Conservation (phyloP, 2,113 vertebrate species). For the Canis aureus region DNA sequence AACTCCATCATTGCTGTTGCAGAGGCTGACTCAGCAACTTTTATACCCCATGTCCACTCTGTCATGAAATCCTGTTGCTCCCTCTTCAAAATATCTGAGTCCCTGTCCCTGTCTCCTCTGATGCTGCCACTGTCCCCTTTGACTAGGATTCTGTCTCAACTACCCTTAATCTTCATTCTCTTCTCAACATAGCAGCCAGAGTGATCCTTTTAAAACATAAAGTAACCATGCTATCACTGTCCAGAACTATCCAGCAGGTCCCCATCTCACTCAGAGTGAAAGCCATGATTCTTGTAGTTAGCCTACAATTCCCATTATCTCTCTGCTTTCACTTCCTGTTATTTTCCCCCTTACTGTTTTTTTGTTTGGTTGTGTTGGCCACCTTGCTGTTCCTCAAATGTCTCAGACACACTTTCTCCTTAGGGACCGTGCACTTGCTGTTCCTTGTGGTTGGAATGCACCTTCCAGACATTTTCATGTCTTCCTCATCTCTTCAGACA, state of each 20-base stretch:
- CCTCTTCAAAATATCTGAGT: neutral
- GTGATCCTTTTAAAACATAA: neutral
- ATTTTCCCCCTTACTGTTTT: neutral
- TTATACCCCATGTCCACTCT: neutral
- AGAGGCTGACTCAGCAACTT: neutral
- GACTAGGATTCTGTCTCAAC: neutral
- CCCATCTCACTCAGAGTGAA: neutral
- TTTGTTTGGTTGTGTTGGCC: neutral
- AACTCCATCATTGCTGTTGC: neutral
- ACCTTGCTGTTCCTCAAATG: neutral
- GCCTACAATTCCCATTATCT: neutral
- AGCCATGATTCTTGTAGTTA: neutral
- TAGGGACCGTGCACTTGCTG: neutral
- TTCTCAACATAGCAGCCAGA: neutral
- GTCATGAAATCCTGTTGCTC: neutral
- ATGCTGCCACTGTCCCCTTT: neutral
- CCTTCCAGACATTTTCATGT: neutral
- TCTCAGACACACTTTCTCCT: neutral
- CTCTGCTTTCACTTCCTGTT: neutral
- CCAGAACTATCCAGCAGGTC: neutral
- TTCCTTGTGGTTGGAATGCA: neutral
- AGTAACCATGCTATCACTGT: neutral
- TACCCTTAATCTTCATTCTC: constrained; percentile 9
- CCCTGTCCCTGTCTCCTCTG: neutral
- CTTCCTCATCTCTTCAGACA: neutral